A percentile compares a stretch with the other conserved stretches of the same genome.
Conservation (phyloP, 1,140 invertebrate genomes). For the Caenorhabditis latens region DNA sequence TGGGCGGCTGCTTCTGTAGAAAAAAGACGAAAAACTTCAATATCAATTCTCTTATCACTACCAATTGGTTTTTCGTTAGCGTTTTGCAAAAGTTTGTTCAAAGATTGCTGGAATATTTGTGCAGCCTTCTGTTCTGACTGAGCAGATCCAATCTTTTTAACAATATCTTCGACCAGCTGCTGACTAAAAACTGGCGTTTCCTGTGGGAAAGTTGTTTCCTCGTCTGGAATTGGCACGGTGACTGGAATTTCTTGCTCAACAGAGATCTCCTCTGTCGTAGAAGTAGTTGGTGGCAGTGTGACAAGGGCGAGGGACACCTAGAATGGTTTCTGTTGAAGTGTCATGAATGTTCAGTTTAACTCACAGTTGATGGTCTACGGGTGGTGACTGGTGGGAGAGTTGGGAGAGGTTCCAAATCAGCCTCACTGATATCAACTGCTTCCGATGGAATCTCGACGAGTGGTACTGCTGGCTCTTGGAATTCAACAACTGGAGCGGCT, state of each 20-base stretch:
- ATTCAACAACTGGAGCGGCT: slow-evolving; percentile 35
- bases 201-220: slow-evolving; percentile 31
- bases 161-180: slow-evolving; percentile 37
- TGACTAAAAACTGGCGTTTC: slow-evolving; percentile 27
- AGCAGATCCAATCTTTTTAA: slow-evolving; percentile 47
- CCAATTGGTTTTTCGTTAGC: slow-evolving; percentile 49
- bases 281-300: slow-evolving; percentile 15
- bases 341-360: neutral
- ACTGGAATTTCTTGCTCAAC: slow-evolving; percentile 35
- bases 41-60: neutral
- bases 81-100: slow-evolving; percentile 53
- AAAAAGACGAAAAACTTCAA: neutral
- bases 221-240: slow-evolving; percentile 6
- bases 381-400: neutral
- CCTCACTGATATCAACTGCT: slow-evolving; percentile 15
- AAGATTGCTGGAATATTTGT: slow-evolving; percentile 42
- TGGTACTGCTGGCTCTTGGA: slow-evolving; percentile 6
- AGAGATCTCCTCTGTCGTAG: neutral
- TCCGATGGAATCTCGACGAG: neutral
- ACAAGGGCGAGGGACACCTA: slow-evolving; percentile 17
- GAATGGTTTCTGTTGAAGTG: neutral
- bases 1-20: neutral
- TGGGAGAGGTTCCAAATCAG: slow-evolving; percentile 1
- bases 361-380: slow-evolving; percentile 16
- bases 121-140: slow-evolving; percentile 34